Conservation (phyloP, 2,888 invertebrate species). For the Leucozona laternaria region DNA sequence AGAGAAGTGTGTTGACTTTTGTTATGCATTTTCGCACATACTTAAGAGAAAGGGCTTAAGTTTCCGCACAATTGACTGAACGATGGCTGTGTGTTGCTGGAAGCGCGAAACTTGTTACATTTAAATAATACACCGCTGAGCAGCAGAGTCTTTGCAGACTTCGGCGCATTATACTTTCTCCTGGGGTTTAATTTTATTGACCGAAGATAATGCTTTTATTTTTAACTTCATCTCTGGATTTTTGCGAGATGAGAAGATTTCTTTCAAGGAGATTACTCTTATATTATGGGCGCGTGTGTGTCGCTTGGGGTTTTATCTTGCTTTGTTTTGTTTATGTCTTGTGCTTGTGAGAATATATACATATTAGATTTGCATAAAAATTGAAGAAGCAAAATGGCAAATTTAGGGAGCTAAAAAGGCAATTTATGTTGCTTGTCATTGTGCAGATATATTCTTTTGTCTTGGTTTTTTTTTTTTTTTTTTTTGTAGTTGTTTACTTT, state of each 20-base stretch:
- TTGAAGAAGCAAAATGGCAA: constrained; percentile 44
- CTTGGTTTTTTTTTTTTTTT: neutral
- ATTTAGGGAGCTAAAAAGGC: constrained; percentile 32
- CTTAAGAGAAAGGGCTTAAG: constrained; percentile 51
- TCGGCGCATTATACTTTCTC: constrained; percentile 40
- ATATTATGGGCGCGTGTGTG: constrained; percentile 56
- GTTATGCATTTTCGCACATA: constrained; percentile 70
- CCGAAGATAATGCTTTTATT: constrained; percentile 40
- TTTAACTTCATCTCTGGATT: neutral
- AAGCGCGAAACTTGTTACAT: constrained; percentile 46
- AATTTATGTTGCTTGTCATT: constrained; percentile 50
- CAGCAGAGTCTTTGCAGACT: neutral
- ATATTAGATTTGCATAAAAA: constrained; percentile 66
- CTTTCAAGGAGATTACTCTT: neutral
- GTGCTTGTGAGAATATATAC: constrained; percentile 23
- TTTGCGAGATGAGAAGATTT: neutral
- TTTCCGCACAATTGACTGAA: constrained; percentile 39
- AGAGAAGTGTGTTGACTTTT: constrained; percentile 72
- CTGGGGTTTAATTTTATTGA: constrained; percentile 52
- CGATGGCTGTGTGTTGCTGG: constrained; percentile 3
- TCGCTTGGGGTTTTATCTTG: neutral
- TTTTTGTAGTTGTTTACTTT: neutral
- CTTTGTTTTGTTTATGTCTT: constrained; percentile 4
- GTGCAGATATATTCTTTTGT: constrained; percentile 24
- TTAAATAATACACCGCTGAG: neutral